Evolutionary conservation across 2,797 vertebrate genomes (phyloP).

Genomic region (Ctenosaura bakeri): DNA sequence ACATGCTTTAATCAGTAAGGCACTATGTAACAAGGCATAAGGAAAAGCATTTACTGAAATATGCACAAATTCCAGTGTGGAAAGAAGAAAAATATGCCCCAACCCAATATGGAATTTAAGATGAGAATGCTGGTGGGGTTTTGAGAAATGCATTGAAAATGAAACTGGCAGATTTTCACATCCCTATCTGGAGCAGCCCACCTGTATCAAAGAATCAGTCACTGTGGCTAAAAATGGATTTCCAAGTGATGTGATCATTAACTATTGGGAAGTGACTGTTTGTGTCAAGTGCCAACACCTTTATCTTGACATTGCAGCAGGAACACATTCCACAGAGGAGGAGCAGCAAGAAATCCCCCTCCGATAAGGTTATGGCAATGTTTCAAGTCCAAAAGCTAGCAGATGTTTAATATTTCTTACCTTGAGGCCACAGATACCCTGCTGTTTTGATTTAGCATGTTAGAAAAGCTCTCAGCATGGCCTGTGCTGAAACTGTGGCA

Average conservation of each 20-base stretch:
- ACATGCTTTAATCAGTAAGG: neutral
- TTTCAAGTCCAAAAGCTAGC: constrained; percentile 67
- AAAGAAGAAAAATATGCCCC: neutral
- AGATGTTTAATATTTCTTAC: constrained; percentile 73
- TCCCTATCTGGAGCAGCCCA: neutral
- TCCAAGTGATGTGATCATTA: neutral
- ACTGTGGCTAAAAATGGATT: constrained; percentile 32
- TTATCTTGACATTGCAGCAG: constrained; percentile 3
- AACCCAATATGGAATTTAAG: neutral
- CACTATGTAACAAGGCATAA: neutral
- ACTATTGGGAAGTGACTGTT: neutral
- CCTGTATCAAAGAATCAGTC: constrained; percentile 3
- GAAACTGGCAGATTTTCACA: neutral
- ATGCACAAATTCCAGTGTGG: neutral
- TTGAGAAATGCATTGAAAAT: neutral
- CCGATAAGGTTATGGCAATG: constrained; percentile 39
- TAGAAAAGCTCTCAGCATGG: constrained; percentile 67
- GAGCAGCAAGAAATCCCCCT: constrained; percentile 51
- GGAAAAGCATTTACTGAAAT: neutral
- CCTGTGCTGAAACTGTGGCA: constrained; percentile 65
- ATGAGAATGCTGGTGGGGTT: neutral
- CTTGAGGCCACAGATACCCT: constrained; percentile 66
- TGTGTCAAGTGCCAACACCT: constrained; percentile 43
- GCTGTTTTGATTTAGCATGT: constrained; percentile 77
- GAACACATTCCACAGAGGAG: constrained; percentile 28